A percentile compares a stretch with the other conserved stretches of the same genome.
These are phyloP conservation scores for Drosophila lacertosa DNA, from an alignment of 1,140 invertebrate species.

Conservation along the genomic window DNA sequence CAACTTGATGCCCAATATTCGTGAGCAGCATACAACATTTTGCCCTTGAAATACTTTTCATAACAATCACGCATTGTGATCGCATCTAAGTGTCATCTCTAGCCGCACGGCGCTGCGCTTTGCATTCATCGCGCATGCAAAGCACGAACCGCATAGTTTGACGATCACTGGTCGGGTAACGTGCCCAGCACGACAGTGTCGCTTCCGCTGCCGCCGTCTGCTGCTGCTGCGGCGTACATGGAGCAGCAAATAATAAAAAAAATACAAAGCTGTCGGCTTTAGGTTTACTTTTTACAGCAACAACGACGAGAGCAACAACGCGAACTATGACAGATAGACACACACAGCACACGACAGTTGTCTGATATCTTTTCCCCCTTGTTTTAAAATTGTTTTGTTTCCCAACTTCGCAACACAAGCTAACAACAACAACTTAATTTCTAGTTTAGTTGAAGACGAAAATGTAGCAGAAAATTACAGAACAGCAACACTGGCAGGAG, in stretches of 20 bases:
- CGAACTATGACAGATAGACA: conserved; percentile 33
- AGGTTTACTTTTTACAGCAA: conserved; percentile 44
- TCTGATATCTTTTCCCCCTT: not conserved
- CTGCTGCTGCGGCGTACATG: conserved; percentile 33
- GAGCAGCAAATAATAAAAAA: conserved; percentile 25
- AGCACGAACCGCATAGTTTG: conserved; percentile 59
- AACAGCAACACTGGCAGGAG: conserved; percentile 38
- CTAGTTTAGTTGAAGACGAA: conserved; percentile 9
- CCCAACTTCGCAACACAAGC: conserved; percentile 26
- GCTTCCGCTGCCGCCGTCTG: conserved; percentile 44
- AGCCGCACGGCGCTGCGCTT: conserved; percentile 3
- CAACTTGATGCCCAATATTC: not conserved
- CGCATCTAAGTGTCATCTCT: conserved; percentile 27
- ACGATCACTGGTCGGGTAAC: conserved; percentile 49
- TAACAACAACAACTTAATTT: conserved; percentile 20
- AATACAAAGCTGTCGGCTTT: conserved; percentile 32
- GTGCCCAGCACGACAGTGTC: conserved; percentile 35
- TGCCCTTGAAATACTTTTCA: not conserved
- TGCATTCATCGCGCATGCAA: conserved; percentile 52
- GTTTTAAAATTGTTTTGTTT: conserved; percentile 43
- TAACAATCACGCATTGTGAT: not conserved
- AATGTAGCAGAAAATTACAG: too few species aligned
- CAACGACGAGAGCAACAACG: conserved; percentile 12
- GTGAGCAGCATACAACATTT: not conserved
- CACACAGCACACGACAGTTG: conserved; percentile 32